These are phyloP conservation scores for Corydoras sp. DNA, from an alignment of 2,113 vertebrate species.

Conservation along the genomic window DNA sequence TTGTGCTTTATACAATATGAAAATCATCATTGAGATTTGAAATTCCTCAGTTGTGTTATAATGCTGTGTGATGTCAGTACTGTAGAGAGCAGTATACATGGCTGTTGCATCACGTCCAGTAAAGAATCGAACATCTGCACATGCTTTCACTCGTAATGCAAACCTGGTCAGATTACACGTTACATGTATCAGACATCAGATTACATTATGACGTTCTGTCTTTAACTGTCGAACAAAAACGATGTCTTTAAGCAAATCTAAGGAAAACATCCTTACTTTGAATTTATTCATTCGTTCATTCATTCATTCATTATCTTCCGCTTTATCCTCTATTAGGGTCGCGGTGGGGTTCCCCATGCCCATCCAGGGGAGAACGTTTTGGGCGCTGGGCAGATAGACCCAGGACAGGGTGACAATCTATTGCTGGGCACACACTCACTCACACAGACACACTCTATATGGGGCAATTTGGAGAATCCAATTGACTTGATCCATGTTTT, in stretches of 20 bases:
- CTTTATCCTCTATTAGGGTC: no score
- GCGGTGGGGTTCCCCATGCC: no score
- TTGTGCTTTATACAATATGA: neutral
- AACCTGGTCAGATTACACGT: neutral
- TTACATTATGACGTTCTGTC: slow-evolving; percentile 2
- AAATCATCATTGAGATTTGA: neutral
- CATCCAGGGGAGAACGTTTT: no score
- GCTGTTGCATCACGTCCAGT: slow-evolving; percentile 11
- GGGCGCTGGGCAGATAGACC: no score
- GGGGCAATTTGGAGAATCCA: no score
- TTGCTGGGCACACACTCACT: no score
- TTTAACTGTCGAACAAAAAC: slow-evolving; percentile 5
- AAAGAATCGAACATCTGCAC: neutral
- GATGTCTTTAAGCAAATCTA: slow-evolving; percentile 11
- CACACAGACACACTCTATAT: no score
- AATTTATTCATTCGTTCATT: no score
- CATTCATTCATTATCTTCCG: no score
- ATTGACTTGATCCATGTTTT: no score
- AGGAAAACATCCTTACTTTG: slow-evolving; percentile 1
- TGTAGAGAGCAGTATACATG: neutral
- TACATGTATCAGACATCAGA: slow-evolving; percentile 11
- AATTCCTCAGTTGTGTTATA: neutral
- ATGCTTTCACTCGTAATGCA: neutral
- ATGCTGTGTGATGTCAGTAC: neutral
- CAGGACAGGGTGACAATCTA: no score